A percentile compares a stretch with the other conserved stretches of the same genome.
phyloP scores from a whole-genome alignment of 1,140 invertebrate species.

The Agrypnia vestita region DNA sequence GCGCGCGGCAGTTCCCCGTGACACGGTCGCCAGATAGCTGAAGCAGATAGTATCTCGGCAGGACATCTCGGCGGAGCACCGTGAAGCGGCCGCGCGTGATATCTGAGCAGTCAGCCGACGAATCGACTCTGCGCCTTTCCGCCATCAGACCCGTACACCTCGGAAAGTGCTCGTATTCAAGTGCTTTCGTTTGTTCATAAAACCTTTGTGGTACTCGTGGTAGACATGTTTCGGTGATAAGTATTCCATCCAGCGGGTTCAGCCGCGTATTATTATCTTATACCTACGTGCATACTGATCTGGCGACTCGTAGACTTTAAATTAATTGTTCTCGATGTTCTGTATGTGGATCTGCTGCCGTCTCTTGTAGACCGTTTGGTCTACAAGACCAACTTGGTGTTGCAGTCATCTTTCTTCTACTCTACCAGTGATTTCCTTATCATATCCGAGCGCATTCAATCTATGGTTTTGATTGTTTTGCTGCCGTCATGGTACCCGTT shows the following conservation, averaged over 20 bases:
- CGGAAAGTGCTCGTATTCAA: background rate
- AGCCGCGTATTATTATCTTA: background rate
- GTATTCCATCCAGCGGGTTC: background rate
- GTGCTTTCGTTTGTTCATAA: background rate
- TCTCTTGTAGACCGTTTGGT: background rate
- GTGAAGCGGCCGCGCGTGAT: background rate
- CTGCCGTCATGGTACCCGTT: background rate
- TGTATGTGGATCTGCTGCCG: too few relatives aligned
- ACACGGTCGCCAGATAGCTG: constrained; percentile 1
- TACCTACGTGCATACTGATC: background rate
- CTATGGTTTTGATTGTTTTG: background rate
- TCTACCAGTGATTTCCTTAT: background rate
- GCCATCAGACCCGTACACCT: background rate
- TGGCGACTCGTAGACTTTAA: background rate
- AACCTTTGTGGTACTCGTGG: background rate
- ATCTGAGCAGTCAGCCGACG: background rate
- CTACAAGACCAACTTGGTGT: background rate
- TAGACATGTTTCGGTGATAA: background rate
- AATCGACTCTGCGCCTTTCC: background rate
- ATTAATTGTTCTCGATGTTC: background rate
- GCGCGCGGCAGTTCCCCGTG: constrained; percentile 2
- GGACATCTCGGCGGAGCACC: background rate
- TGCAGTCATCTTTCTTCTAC: background rate
- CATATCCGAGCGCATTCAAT: background rate
- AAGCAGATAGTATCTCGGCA: background rate